Conservation (phyloP, 37 sponge, comb jelly and placozoan species). For the Crambe crambe region DNA sequence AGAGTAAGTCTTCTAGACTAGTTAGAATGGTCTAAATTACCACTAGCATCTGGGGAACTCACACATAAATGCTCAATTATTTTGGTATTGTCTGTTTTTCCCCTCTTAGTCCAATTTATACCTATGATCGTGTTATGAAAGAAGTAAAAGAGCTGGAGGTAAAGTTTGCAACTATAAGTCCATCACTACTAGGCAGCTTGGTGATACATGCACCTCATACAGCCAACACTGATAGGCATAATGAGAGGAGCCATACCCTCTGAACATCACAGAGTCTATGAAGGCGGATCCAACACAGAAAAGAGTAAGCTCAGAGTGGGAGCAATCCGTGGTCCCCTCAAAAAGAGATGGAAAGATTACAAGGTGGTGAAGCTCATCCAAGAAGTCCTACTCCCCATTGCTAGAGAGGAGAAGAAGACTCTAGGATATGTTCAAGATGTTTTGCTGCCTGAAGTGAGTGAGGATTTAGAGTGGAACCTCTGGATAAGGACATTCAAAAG, state of each 20-base stretch:
- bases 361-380: slow-evolving; percentile 10
- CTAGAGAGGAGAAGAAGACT: neutral
- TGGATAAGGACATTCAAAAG: no score
- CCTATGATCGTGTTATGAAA: neutral
- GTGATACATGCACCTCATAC: neutral
- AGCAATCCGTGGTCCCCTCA: slow-evolving; percentile 6
- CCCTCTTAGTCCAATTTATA: neutral
- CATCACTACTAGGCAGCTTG: neutral
- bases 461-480: no score
- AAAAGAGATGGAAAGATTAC: neutral
- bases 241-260: slow-evolving; percentile 13
- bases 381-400: neutral
- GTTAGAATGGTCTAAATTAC: no score
- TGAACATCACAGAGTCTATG: neutral
- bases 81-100: neutral
- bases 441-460: neutral
- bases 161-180: neutral
- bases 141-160: neutral
- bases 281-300: slow-evolving; percentile 7
- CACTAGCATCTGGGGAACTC: no score
- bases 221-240: slow-evolving; percentile 26
- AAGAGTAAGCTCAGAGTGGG: neutral
- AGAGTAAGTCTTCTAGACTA: no score
- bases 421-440: neutral
- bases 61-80: neutral